Evolutionary conservation across 2,797 vertebrate species (phyloP).

Genomic region (Emydoidea blandingii): DNA sequence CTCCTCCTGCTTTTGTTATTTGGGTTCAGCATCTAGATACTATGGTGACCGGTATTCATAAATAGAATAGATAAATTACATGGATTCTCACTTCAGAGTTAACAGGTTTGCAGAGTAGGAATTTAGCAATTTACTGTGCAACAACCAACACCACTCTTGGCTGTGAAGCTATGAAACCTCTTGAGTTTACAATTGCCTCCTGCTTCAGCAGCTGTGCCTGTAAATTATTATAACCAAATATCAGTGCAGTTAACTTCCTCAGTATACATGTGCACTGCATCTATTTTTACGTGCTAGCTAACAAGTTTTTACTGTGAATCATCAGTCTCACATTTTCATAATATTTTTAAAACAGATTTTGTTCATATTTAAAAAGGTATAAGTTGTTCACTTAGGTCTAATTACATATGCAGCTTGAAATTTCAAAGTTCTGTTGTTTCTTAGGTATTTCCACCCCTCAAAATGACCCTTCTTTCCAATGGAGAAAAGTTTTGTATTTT

Average conservation of each 20-base stretch:
- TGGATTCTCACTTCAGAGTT: neutral
- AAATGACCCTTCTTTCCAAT: neutral
- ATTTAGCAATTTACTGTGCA: conserved; percentile 5
- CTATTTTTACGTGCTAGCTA: neutral
- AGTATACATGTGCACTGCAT: too few species aligned
- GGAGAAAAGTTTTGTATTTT: neutral
- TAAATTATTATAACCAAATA: neutral
- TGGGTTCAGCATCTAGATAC: conserved; percentile 23
- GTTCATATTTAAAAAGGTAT: neutral
- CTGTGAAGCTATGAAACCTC: conserved; percentile 16
- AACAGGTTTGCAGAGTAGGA: neutral
- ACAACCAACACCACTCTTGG: neutral
- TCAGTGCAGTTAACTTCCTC: neutral
- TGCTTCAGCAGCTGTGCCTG: neutral
- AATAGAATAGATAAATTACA: neutral
- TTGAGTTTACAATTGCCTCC: neutral
- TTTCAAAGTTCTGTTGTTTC: neutral
- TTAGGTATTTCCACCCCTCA: neutral
- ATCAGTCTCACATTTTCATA: neutral
- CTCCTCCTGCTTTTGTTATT: neutral
- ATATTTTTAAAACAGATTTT: neutral
- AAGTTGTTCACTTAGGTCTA: neutral
- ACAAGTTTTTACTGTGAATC: neutral
- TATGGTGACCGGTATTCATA: neutral
- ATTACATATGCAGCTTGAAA: neutral